Evolutionary conservation across 2,888 invertebrate genomes (phyloP).

Genomic region (Parasteatoda lunata): DNA sequence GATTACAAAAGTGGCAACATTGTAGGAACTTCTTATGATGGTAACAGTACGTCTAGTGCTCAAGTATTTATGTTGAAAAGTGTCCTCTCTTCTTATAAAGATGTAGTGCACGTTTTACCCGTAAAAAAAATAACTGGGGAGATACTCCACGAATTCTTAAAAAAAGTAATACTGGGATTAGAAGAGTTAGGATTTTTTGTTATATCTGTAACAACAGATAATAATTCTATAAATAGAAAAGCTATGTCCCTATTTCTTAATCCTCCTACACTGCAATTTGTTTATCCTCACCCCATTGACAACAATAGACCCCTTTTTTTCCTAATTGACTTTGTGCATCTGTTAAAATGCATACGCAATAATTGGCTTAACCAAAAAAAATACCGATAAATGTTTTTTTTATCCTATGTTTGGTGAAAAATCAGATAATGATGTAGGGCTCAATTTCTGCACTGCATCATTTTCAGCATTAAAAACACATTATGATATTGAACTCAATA

Average conservation of each 20-base stretch:
- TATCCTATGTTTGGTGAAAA: background rate
- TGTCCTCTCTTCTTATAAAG: too few species aligned
- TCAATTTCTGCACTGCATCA: background rate
- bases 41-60: background rate
- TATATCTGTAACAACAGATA: background rate
- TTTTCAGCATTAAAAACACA: background rate
- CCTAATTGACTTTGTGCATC: background rate
- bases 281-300: slow-evolving; percentile 4
- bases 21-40: background rate
- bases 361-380: slow-evolving; percentile 8
- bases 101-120: background rate
- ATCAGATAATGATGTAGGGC: background rate
- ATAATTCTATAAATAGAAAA: background rate
- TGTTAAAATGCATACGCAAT: background rate
- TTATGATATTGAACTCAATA: background rate
- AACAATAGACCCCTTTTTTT: background rate
- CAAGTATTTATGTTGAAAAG: background rate
- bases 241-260: background rate
- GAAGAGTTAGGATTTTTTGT: background rate
- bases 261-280: background rate
- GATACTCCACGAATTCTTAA: background rate
- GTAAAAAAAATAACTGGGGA: background rate
- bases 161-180: background rate
- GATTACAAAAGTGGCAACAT: background rate
- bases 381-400: background rate